Conservation (phyloP, 2,113 vertebrate genomes). For the Grallaria varia region DNA sequence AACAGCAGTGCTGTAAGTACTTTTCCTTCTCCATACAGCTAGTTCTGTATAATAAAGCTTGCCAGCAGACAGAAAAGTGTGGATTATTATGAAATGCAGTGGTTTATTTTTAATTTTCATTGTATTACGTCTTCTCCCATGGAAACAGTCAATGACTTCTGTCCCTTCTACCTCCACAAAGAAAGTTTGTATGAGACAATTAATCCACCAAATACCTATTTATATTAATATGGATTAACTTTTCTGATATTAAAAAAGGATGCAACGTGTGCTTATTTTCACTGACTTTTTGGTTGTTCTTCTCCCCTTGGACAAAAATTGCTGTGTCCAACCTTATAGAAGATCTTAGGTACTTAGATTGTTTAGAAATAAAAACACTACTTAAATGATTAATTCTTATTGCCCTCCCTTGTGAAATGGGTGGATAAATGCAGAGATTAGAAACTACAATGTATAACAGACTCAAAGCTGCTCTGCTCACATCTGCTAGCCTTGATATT, state of each 20-base stretch:
- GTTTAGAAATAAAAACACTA: background rate
- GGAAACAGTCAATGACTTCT: background rate
- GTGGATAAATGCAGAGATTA: background rate
- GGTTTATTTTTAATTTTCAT: background rate
- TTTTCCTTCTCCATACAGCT: background rate
- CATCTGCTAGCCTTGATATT: background rate
- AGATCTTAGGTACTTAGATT: background rate
- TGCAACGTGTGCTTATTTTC: background rate
- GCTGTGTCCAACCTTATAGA: background rate
- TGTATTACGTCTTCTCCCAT: background rate
- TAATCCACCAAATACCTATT: background rate
- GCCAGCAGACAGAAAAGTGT: background rate
- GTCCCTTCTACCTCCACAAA: background rate
- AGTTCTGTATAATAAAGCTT: constrained; percentile 17
- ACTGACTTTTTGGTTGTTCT: background rate
- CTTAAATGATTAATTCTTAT: background rate
- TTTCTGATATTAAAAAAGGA: background rate
- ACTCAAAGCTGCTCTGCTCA: background rate
- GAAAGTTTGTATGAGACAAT: background rate
- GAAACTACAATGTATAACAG: background rate
- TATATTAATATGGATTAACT: background rate
- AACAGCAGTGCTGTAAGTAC: background rate
- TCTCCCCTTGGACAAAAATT: background rate
- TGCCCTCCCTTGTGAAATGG: background rate
- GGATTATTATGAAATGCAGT: background rate